Evolutionary conservation across 2,888 invertebrate genomes (phyloP), one percentile per base, ranked within the genome.

Genomic region (Phengaris alcon): DNA sequence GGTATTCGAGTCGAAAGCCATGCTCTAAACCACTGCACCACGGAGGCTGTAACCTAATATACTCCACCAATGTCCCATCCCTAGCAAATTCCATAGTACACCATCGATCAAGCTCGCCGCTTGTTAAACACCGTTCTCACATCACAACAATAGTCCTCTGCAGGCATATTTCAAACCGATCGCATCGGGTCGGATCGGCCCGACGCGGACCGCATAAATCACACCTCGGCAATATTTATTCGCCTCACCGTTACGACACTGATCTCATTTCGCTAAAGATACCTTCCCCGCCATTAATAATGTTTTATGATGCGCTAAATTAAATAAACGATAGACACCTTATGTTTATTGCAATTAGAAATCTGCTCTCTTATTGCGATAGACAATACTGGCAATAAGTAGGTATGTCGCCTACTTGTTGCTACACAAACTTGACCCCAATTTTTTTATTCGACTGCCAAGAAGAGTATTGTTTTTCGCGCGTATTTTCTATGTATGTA

Each of bases 91-190:
- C 83, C 81, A 80, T 83, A 80, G 79, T 59, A 69, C 80, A 84
- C 84, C 84, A 86, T 84, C 88, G 90, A 91, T 91, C 91, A 90
- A 90, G 86, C 85, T 87, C 84, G 87, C 87, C 86, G 90, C 90
- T 91, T 91, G 91, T 91, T 91, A 91, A 89, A 91, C 90, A 91
- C 91, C 87, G 91, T 91, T 91, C 91, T 90, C 91, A 91, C 91
- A 91, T 91, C 90, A 88, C 91, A 90, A 91, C 92, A 91, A 91
- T 91, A 87, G 91, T 88, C 85, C 86, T 87, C 86, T 85, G 88
- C 88, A 85, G 89, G 92, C 91, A 92, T 93, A 93, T 91, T 93
- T 93, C 92, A 93, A 90, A 86, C 86, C 88, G 87, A 88, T 88
- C 89, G 87, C 90, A 90, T 92, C 89, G 88, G 89, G 90, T 90